Conservation (phyloP, 2,888 invertebrate genomes). For the Chesias legatella region DNA sequence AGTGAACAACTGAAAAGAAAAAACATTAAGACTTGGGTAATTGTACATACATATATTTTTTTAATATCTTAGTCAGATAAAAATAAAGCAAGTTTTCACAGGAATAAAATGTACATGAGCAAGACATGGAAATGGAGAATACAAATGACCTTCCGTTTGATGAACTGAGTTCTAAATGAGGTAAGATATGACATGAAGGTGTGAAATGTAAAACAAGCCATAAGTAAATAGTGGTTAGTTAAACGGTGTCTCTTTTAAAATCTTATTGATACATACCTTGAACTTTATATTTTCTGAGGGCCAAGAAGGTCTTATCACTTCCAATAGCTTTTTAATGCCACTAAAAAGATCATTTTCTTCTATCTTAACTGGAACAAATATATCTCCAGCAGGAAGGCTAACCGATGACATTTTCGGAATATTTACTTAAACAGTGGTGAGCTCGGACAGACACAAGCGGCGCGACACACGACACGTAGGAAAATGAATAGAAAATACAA, state of each 20-base stretch:
- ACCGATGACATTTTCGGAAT: slow-evolving; percentile 47
- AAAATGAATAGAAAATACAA: no score
- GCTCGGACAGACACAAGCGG: no score
- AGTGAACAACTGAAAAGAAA: slow-evolving; percentile 86
- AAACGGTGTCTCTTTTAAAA: background rate
- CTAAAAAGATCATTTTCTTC: slow-evolving; percentile 84
- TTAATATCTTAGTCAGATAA: no score
- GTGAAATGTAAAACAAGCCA: no score
- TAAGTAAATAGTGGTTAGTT: no score
- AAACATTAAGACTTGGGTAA: background rate
- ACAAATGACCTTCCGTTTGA: no score
- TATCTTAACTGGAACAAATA: slow-evolving; percentile 81
- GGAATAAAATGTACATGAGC: no score
- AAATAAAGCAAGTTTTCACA: background rate
- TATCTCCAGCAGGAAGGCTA: slow-evolving; percentile 53
- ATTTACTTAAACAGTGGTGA: no score
- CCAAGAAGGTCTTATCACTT: slow-evolving; percentile 87
- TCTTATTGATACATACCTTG: slow-evolving; percentile 79
- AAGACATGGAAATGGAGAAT: no score
- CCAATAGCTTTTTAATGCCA: slow-evolving; percentile 85
- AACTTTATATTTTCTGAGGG: slow-evolving; percentile 81
- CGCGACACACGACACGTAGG: no score
- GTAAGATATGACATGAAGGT: no score
- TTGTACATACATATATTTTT: background rate
- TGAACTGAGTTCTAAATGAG: background rate